Percentiles rank a stretch among this genome's conserved stretches.
Conservation (phyloP, 2,797 vertebrate genomes). For the Ceyx erithaca region DNA sequence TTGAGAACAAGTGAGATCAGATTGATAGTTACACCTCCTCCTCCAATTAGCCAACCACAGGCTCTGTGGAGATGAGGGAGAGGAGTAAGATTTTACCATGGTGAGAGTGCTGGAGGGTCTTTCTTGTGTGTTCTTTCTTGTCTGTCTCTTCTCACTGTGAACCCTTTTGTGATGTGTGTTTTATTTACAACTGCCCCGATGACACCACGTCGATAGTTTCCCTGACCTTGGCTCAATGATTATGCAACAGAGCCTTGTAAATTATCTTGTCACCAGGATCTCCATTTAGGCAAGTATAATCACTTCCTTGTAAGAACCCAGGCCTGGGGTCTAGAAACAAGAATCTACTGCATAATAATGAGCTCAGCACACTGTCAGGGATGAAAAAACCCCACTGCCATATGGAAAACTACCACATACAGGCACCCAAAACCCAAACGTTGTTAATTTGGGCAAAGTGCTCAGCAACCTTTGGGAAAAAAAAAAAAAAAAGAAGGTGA, state of each 20-base stretch:
- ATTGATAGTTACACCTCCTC: constrained; percentile 44
- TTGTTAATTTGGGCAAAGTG: not conserved
- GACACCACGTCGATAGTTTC: constrained; percentile 23
- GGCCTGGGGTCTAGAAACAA: constrained; percentile 30
- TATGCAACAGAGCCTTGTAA: constrained; percentile 56
- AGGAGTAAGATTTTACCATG: not conserved
- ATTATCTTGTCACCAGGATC: constrained; percentile 65
- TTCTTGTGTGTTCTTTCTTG: constrained; percentile 21
- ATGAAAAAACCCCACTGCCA: not conserved
- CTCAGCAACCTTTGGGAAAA: not conserved
- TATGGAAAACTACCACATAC: not conserved
- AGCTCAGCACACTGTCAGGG: not conserved
- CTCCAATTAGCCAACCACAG: constrained; percentile 38
- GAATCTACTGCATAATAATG: constrained; percentile 40
- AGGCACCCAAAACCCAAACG: not conserved
- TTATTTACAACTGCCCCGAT: constrained; percentile 54
- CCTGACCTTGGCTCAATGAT: constrained; percentile 63
- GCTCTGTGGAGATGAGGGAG: not conserved
- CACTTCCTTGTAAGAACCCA: constrained; percentile 42
- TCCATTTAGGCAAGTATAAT: constrained; percentile 62
- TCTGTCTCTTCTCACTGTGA: not conserved
- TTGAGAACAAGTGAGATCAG: constrained; percentile 36
- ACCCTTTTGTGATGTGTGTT: not conserved
- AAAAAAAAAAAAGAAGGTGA: not conserved
- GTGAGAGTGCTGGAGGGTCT: not conserved